Evolutionary conservation across 2,888 invertebrate species (phyloP), one percentile per base, ranked within the genome.

Genomic region (Ornithoptera alexandrae): DNA sequence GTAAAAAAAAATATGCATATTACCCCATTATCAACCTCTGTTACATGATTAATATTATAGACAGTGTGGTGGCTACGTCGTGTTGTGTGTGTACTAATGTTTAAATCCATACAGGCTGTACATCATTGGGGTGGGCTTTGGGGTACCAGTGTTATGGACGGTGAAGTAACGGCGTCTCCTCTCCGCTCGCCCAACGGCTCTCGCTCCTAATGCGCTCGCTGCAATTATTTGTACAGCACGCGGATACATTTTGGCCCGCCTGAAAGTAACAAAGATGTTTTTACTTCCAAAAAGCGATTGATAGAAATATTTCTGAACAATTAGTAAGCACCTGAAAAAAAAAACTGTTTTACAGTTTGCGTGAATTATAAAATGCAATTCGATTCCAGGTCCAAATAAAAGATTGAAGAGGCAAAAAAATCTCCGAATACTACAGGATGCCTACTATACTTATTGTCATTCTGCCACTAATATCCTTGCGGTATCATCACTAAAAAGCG

Each of bases 191-290:
- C 86, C 88, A 87, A 0, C 79, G 81, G 1, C 71, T 67, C 3
- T 79, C 80, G 18, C 72, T 72, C 0, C 78, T 79, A 18, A 70
- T 69, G 0, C 90, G 81, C 71, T 81, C 81, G 74, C 85, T 82
- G 80, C 92, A 90, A 72, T 89, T 87, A 77, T 90, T 89, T n/a
- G 81, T 86, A 72, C 92, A 92, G 72, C 92, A 91, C 46, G 83
- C 84, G 0, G 88, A 85, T n/a, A 83, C 80, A 67, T 77, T 85
- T 59, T 78, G 81, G 8, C 79, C 80, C 6, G 82, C 87, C 89
- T 89, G 84, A 42, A 63, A 56, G 3, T 22, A 58, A 58, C 22
- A 12, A 18, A 53, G 18, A 18, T 53, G 8, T 46, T 46, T 46
- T 46, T 46, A 15, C 46, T 15, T 30, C 30, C 12, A 12, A 3